Evolutionary conservation across 35 echinoderm and acorn worm genomes (phyloP).

Genomic region (Apostichopus japonicus): DNA sequence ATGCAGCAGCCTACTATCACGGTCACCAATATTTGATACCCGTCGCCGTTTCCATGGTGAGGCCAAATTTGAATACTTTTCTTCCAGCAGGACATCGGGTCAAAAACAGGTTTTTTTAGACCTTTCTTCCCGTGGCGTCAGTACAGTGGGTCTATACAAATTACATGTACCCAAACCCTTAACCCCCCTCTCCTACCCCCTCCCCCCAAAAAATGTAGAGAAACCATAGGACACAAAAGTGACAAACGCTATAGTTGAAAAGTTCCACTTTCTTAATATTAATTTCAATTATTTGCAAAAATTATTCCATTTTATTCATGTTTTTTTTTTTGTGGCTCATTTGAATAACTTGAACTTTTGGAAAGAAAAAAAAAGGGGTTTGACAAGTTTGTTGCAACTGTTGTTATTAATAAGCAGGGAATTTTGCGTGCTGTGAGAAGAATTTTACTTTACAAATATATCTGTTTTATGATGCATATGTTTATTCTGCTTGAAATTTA

Average conservation of each 20-base stretch:
- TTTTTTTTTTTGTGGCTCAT: background rate
- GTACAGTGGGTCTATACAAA: too few relatives aligned
- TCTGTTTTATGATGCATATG: background rate
- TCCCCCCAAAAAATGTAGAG: too few relatives aligned
- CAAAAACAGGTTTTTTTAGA: background rate
- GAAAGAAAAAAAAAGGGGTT: background rate
- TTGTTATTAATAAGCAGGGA: background rate
- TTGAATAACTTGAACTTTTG: conserved; percentile 1
- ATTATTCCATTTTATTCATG: background rate
- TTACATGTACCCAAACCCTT: too few relatives aligned
- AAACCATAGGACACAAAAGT: too few relatives aligned
- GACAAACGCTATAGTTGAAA: too few relatives aligned
- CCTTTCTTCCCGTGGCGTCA: background rate
- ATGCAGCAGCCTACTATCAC: conserved; percentile 39
- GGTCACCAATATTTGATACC: conserved; percentile 53
- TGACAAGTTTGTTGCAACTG: background rate
- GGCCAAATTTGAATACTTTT: conserved; percentile 45
- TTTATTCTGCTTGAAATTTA: conserved; percentile 1
- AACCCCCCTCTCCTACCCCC: too few relatives aligned
- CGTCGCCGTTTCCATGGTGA: conserved; percentile 56
- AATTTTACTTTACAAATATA: background rate
- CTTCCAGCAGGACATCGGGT: background rate
- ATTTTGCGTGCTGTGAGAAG: background rate
- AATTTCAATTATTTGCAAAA: too few relatives aligned
- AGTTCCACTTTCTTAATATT: too few relatives aligned